phyloP scores from a whole-genome alignment of 2,888 invertebrate species.

The Drosophila tanythrix region DNA sequence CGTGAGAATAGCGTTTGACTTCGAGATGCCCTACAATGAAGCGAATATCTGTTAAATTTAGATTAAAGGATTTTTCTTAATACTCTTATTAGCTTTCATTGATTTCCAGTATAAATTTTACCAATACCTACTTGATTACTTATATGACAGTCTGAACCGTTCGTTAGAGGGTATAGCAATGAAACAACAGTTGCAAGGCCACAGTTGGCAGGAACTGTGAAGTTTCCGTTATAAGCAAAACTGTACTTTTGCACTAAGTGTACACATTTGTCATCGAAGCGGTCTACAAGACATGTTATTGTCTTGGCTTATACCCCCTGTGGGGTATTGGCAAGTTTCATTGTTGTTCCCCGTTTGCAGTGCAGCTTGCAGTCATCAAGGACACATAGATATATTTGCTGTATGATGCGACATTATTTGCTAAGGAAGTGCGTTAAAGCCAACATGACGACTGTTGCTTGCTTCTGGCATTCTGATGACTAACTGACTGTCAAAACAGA shows the following conservation, averaged over 20 bases:
- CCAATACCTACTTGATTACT: not conserved
- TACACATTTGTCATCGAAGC: slow-evolving; percentile 20
- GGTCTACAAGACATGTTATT: slow-evolving; percentile 19
- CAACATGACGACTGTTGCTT: slow-evolving; percentile 35
- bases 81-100: not conserved
- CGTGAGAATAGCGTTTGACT: not conserved
- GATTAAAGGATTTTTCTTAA: not conserved
- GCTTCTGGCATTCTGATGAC: slow-evolving; percentile 58
- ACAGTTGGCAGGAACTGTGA: not conserved
- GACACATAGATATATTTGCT: slow-evolving; percentile 22
- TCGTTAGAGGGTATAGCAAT: slow-evolving; percentile 1
- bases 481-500: slow-evolving; percentile 76
- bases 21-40: not conserved
- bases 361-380: slow-evolving; percentile 43
- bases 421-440: slow-evolving; percentile 71
- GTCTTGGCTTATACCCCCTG: slow-evolving; percentile 15
- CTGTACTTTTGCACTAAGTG: not conserved
- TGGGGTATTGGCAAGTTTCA: slow-evolving; percentile 10
- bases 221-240: not conserved
- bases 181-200: not conserved
- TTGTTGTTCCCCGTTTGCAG: slow-evolving; percentile 18
- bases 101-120: not conserved
- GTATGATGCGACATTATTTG: slow-evolving; percentile 57
- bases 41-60: not conserved
- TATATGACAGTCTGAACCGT: not conserved